Percentiles rank a stretch among this genome's conserved stretches.
Evolutionary conservation across 2,797 vertebrate species (phyloP).

Genomic region (Channallabes apus): DNA sequence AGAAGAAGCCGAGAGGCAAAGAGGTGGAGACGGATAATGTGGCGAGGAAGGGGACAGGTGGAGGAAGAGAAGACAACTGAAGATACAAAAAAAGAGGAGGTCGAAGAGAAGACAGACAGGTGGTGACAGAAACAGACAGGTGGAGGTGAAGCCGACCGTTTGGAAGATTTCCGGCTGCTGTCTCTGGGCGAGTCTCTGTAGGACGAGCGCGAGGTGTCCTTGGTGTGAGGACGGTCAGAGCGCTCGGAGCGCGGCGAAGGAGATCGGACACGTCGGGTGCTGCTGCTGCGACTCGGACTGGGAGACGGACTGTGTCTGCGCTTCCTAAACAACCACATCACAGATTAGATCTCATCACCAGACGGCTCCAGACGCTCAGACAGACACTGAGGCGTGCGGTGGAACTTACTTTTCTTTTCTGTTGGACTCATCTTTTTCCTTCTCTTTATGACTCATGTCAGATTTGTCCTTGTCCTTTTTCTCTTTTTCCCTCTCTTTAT

Average conservation of each 20-base stretch:
- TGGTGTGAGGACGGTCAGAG: constrained; percentile 84
- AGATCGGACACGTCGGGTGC: constrained; percentile 84
- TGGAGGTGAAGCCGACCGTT: constrained; percentile 72
- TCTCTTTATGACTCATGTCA: constrained; percentile 73
- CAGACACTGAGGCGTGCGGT: neutral
- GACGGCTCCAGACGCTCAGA: neutral
- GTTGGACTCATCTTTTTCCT: constrained; percentile 85
- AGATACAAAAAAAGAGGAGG: neutral
- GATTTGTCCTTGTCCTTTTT: constrained; percentile 85
- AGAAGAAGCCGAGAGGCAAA: too few relatives aligned
- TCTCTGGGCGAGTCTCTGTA: constrained; percentile 96
- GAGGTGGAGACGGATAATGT: neutral
- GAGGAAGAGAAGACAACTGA: neutral
- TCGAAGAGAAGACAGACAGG: neutral
- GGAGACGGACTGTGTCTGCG: constrained; percentile 89
- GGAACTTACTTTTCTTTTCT: constrained; percentile 89
- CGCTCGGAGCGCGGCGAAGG: constrained; percentile 90
- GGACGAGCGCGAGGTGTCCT: constrained; percentile 87
- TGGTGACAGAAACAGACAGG: neutral
- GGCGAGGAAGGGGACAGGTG: neutral
- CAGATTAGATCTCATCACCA: neutral
- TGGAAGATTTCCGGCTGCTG: constrained; percentile 88
- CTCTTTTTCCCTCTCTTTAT: constrained; percentile 89
- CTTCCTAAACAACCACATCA: constrained; percentile 75
- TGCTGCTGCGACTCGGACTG: constrained; percentile 87